Evolutionary conservation across 2,888 invertebrate species (phyloP).

Genomic region (Diabrotica balteata): DNA sequence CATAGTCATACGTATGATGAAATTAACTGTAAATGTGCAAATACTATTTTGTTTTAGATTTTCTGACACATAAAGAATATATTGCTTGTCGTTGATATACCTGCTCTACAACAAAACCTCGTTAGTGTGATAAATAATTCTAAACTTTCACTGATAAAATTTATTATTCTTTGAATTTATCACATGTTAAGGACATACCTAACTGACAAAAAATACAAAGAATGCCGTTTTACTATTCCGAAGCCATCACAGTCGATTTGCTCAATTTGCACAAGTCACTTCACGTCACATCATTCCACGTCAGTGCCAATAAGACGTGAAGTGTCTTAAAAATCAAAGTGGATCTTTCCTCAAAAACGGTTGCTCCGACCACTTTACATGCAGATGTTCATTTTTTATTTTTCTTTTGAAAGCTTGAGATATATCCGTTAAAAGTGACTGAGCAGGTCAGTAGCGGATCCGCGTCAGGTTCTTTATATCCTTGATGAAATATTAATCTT

Average conservation of each 20-base stretch:
- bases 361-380: conserved; percentile 50
- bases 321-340: conserved; percentile 61
- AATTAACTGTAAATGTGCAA: too few relatives aligned
- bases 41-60: too few relatives aligned
- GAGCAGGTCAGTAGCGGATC: neutral
- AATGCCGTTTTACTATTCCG: conserved; percentile 3
- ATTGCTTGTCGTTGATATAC: too few relatives aligned
- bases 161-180: neutral
- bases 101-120: too few relatives aligned
- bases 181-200: conserved; percentile 1
- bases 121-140: too few relatives aligned
- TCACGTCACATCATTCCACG: conserved; percentile 50
- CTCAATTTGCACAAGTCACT: conserved; percentile 60
- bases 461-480: neutral
- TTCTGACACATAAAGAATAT: too few relatives aligned
- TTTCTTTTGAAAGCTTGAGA: neutral
- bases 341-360: conserved; percentile 53
- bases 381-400: conserved; percentile 34
- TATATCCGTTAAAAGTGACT: neutral
- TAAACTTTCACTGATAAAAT: too few relatives aligned
- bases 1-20: too few relatives aligned
- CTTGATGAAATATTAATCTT: too few relatives aligned
- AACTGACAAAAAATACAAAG: neutral
- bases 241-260: conserved; percentile 56
- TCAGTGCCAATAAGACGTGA: conserved; percentile 50